These are phyloP conservation scores for Bos javanicus DNA, from an alignment of 2,113 vertebrate species.

Conservation along the genomic window DNA sequence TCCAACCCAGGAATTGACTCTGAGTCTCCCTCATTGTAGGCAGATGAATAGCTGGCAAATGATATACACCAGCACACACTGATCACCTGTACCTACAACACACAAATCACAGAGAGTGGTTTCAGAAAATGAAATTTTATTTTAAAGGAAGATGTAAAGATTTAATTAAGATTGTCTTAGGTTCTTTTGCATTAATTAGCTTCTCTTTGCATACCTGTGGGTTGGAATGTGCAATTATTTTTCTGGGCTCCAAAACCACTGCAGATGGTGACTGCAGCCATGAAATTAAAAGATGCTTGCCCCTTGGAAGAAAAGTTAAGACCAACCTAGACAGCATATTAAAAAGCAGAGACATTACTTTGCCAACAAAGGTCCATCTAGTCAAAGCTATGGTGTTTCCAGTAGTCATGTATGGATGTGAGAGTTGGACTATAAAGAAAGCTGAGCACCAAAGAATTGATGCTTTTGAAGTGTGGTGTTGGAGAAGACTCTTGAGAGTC, in stretches of 20 bases:
- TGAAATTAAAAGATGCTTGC: background rate
- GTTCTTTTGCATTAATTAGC: background rate
- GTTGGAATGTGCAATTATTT: background rate
- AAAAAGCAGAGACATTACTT: background rate
- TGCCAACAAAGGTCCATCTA: background rate
- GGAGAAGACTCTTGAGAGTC: background rate
- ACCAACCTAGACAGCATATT: background rate
- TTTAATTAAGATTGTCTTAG: background rate
- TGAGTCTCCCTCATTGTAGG: background rate
- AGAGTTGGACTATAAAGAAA: background rate
- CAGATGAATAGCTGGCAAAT: background rate
- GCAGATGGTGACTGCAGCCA: background rate
- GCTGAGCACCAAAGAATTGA: background rate
- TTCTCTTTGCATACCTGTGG: background rate
- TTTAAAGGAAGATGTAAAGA: background rate
- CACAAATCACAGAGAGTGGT: background rate
- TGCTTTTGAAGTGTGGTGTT: background rate
- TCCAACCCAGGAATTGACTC: background rate
- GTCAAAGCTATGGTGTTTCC: background rate
- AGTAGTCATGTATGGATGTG: background rate
- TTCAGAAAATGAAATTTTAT: background rate
- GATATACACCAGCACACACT: background rate
- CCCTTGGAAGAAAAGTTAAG: background rate
- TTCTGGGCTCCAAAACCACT: background rate
- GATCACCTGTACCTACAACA: background rate